Evolutionary conservation across 30 jellyfish, hydroid and myxozoan genomes (phyloP).

Genomic region (Calvadosia cruxmelitensis): DNA sequence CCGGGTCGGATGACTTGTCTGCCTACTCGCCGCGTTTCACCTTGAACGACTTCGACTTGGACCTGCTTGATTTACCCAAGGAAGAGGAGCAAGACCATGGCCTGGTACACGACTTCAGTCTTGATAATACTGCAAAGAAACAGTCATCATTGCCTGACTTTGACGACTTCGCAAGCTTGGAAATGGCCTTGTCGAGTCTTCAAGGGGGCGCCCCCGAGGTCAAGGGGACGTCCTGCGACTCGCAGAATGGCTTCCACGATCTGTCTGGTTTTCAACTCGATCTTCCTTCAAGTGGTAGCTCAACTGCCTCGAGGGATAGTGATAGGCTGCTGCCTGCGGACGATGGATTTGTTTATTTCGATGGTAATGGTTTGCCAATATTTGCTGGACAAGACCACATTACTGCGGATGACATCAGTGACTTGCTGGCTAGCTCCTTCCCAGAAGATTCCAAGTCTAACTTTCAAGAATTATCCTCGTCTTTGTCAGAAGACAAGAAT

Average conservation of each 20-base stretch:
- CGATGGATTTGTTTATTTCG: not conserved
- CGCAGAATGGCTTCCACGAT: not conserved
- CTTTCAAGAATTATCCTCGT: too few species aligned
- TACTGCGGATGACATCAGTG: not conserved
- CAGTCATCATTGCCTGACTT: not conserved
- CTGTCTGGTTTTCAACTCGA: not conserved
- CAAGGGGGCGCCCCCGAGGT: not conserved
- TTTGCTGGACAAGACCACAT: not conserved
- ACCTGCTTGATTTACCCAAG: not conserved
- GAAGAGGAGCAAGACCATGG: not conserved
- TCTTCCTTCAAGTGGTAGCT: not conserved
- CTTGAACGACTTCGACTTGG: not conserved
- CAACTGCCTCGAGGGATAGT: not conserved
- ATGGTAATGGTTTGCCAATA: not conserved
- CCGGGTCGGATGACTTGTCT: not conserved
- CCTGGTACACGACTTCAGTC: too few species aligned
- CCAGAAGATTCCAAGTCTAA: too few species aligned
- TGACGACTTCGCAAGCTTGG: not conserved
- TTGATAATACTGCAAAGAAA: not conserved
- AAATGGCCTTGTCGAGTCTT: not conserved
- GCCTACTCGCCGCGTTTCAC: not conserved
- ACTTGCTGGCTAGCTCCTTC: not conserved
- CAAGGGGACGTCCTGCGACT: not conserved
- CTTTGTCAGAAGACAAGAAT: too few species aligned
- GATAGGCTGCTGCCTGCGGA: not conserved